Percentiles rank a stretch among this genome's conserved stretches.
These are phyloP conservation scores for Platichthys stellatus DNA, from an alignment of 2,113 vertebrate genomes.

Conservation along the genomic window DNA sequence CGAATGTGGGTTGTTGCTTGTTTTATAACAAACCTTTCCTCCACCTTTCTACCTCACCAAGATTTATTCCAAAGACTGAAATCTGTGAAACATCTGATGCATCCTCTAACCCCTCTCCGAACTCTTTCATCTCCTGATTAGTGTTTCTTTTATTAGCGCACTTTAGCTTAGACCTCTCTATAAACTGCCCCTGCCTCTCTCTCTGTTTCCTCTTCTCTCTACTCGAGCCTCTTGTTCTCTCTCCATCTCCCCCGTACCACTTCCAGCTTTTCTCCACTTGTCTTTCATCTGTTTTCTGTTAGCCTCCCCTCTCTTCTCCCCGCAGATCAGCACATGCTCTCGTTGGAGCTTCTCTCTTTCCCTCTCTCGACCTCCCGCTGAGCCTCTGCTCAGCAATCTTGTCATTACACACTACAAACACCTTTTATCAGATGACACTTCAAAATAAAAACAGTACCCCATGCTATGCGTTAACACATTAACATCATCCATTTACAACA, in stretches of 20 bases:
- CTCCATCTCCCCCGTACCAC: constrained; percentile 27
- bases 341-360: neutral
- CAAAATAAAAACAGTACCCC: constrained; percentile 29
- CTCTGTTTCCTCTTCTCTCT: constrained; percentile 20
- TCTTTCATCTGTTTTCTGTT: constrained; percentile 56
- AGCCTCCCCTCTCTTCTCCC: constrained; percentile 37
- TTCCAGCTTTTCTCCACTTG: constrained; percentile 42
- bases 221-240: constrained; percentile 17
- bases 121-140: constrained; percentile 43
- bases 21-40: neutral
- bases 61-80: constrained; percentile 1
- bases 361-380: constrained; percentile 38
- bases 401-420: constrained; percentile 55
- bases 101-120: constrained; percentile 5
- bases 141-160: constrained; percentile 49
- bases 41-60: neutral
- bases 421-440: constrained; percentile 46
- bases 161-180: constrained; percentile 27
- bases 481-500: neutral
- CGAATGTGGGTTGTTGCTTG: neutral
- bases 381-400: constrained; percentile 38
- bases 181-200: neutral
- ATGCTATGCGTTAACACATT: neutral
- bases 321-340: constrained; percentile 29
- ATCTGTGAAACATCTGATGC: constrained; percentile 23